Percentiles rank a stretch among this genome's conserved stretches.
Evolutionary conservation across 1,140 invertebrate genomes (phyloP).

Genomic region (Penaeus chinensis): DNA sequence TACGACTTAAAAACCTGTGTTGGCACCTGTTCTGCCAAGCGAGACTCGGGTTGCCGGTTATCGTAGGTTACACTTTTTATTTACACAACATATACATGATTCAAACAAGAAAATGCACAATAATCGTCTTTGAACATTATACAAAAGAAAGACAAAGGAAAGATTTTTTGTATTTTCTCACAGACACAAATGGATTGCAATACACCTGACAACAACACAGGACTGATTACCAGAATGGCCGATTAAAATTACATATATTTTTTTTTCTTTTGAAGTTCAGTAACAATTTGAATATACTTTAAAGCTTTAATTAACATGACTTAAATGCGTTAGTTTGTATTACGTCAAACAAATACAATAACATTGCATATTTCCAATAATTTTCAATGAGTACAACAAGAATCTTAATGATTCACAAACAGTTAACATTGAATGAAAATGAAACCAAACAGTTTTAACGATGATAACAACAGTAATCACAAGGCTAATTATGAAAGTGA

Average conservation of each 20-base stretch:
- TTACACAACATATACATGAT: constrained; percentile 61
- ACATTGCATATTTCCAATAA: no score
- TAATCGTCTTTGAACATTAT: constrained; percentile 42
- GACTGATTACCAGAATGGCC: neutral
- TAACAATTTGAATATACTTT: no score
- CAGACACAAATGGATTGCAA: constrained; percentile 31
- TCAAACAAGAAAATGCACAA: constrained; percentile 53
- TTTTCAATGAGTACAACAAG: no score
- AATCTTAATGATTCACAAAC: no score
- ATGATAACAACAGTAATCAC: constrained; percentile 2
- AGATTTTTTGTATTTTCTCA: constrained; percentile 23
- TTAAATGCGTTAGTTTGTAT: no score
- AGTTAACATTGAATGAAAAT: no score
- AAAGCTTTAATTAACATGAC: no score
- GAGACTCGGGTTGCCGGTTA: constrained; percentile 44
- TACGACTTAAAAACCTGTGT: neutral
- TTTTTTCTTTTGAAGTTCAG: no score
- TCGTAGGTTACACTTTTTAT: constrained; percentile 57
- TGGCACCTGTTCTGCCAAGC: constrained; percentile 31
- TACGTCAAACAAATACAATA: no score
- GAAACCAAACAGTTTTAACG: neutral
- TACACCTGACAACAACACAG: constrained; percentile 10
- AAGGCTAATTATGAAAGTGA: neutral
- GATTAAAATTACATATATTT: no score
- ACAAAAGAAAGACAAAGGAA: constrained; percentile 36